Evolutionary conservation across 2,888 invertebrate species (phyloP).

Genomic region (Sphecodes monilicornis): DNA sequence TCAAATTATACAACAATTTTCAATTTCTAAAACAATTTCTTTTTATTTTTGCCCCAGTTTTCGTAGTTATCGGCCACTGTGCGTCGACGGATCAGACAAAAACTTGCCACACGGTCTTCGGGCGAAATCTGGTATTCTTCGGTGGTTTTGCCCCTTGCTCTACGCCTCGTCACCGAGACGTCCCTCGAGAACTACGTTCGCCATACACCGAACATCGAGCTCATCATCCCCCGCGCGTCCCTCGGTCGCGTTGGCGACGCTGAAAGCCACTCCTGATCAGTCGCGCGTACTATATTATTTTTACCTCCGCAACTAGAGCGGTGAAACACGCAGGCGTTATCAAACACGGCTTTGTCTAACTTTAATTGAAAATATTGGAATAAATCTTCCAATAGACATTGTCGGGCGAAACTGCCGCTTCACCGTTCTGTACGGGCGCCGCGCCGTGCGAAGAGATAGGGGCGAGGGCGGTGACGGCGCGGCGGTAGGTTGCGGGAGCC

Average conservation of each 20-base stretch:
- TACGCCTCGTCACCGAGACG: not conserved
- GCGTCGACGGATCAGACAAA: conserved; percentile 4
- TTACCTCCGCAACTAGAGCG: conserved; percentile 80
- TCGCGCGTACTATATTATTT: conserved; percentile 79
- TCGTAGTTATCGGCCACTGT: no score
- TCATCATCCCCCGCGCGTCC: conserved; percentile 10
- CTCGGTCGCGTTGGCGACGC: conserved; percentile 25
- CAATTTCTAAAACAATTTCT: no score
- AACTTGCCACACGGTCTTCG: conserved; percentile 42
- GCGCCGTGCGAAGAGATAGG: conserved; percentile 55
- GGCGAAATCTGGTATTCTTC: conserved; percentile 58
- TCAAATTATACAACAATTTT: no score
- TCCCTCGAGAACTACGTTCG: conserved; percentile 20
- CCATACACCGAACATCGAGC: conserved; percentile 41
- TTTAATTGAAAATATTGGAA: conserved; percentile 85
- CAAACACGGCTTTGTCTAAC: conserved; percentile 81
- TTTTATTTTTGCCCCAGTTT: no score
- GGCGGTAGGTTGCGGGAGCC: not conserved
- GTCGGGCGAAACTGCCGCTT: conserved; percentile 56
- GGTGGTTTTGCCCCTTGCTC: conserved; percentile 22
- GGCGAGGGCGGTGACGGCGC: conserved; percentile 46
- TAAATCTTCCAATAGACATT: conserved; percentile 82
- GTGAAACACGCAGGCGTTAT: conserved; percentile 79
- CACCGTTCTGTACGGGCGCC: conserved; percentile 44
- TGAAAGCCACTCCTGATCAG: conserved; percentile 73